Evolutionary conservation across 1,140 invertebrate genomes (phyloP), one percentile per base, ranked within the genome.

Genomic region (Lanistes nyassanus): DNA sequence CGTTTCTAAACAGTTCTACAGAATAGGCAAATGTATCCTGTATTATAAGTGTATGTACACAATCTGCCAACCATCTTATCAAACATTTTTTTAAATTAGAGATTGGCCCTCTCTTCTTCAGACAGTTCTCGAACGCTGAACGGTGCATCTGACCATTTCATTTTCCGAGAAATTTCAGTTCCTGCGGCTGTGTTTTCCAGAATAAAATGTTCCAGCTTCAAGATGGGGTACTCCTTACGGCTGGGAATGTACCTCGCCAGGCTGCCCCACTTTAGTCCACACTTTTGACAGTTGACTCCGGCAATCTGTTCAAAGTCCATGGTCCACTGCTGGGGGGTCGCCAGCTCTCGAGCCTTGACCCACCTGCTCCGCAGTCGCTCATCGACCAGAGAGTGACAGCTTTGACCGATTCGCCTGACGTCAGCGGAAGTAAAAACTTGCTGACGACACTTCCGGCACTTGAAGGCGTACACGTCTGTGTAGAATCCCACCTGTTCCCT

Each of bases 131-230:
- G n/a, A 53, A 72, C 70, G 1, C 16, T 31, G 56, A 72, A 72
- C 37, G 55, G 55, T 21, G 19, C 55, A 34, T 72, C 36, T 7
- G 55, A n/a, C 70, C 70, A 72, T 56, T 72, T 62, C 55, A 62
- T n/a, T 56, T 72, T 72, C 36, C 37, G 37, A 16, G 19, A 42
- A 13, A 39, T 3, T 37, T 47, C 60, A 2, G 36, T 2, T n/a
- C 70, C 70, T 6, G 56, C 60, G 29, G n/a, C 34, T 16, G 16
- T 29, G 55, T 72, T 36, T 21, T 39, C 70, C 19, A 72, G 70
- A 26, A 72, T 60, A 26, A 72, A 72, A 56, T 56, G 56, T 55
- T 72, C 70, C 51, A 72, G 31, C 37, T 62, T 72, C 34, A 72
- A 56, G 29, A 72, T 56, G 53, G 70, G 70, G 51, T 56, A 55